Conservation (phyloP, 2,888 invertebrate genomes). For the Actias luna region DNA sequence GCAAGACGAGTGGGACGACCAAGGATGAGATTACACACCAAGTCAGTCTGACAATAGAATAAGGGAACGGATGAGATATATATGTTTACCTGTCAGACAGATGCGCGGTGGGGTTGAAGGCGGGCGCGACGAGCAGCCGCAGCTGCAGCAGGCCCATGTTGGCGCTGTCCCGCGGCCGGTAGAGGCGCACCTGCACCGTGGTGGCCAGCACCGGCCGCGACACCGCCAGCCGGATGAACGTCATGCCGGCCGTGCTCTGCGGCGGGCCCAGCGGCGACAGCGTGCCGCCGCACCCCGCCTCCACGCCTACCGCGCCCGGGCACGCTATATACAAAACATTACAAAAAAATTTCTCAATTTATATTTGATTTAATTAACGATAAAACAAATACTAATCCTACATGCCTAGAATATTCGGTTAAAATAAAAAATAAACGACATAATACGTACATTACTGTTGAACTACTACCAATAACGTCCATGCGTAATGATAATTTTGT, state of each 20-base stretch:
- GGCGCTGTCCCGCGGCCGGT: constrained; percentile 93
- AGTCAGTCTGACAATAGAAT: too few relatives aligned
- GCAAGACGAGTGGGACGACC: too few relatives aligned
- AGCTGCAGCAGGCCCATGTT: constrained; percentile 95
- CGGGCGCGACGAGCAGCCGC: constrained; percentile 91
- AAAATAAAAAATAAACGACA: too few relatives aligned
- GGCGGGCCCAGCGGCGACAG: constrained; percentile 93
- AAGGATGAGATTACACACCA: too few relatives aligned
- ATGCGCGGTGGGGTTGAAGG: constrained; percentile 83
- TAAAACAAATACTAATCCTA: too few relatives aligned
- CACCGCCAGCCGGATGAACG: constrained; percentile 91
- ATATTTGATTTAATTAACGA: too few relatives aligned
- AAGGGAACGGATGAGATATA: neutral
- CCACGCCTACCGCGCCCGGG: constrained; percentile 93
- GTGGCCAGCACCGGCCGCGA: constrained; percentile 93
- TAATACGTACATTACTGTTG: too few relatives aligned
- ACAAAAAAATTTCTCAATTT: too few relatives aligned
- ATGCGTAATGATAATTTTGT: too few relatives aligned
- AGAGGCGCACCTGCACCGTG: constrained; percentile 87
- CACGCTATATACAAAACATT: constrained; percentile 85
- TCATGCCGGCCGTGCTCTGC: constrained; percentile 92
- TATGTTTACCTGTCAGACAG: constrained; percentile 35
- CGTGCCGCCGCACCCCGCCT: constrained; percentile 91
- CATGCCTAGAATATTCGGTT: too few relatives aligned
- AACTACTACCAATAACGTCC: too few relatives aligned